Base-by-base conservation (phyloP, 2,888 invertebrate species). In the Spodoptera littoralis region DNA sequence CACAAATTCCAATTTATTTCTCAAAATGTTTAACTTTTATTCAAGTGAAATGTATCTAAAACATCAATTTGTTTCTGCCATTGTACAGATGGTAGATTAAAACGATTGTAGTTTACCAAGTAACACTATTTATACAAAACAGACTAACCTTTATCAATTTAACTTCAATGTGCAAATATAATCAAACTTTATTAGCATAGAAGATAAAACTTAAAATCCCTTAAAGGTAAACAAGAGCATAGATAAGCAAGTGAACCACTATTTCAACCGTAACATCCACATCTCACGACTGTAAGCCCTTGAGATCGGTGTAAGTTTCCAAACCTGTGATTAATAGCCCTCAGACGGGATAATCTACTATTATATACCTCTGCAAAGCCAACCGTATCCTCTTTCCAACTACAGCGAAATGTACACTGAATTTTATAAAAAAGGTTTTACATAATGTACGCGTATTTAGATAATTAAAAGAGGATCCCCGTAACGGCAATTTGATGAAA, bases 321-420 rank as follows among this genome's bases (percentile, higher is more conserved):
- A 79, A 85, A 82, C 80, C 82, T 71, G 77, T 88, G 84, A 89
- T 90, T 89, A 87, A 90, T 90, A 82, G 82, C 74, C 76, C 80
- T 74, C 77, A 77, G 84, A 81, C 77, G 77, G 76, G 79, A 81
- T 86, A 81, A 84, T 85, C 82, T 63, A 11, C 65, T 46, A 60
- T 76, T 74, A 74, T 58, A 65, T 74, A 63, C 54, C 57, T 65
- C 48, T 46, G 47, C 60, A 59, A 70, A 69, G 61, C 61, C 60
- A 65, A 60, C 62, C 62, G 55, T 70, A 70, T 78, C 76, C 55
- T 49, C 64, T 78, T 80, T 70, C 72, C 61, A 80, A 77, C 77
- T 71, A 63, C 48, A 50, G 50, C 56, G 59, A 76, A 72, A 76
- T 69, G 56, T 63, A 22, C 57, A 27, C 13, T 0, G 8, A 59